A percentile compares a stretch with the other conserved stretches of the same genome.
phyloP scores from a whole-genome alignment of 2,797 vertebrate species.

The Tangara arthus region DNA sequence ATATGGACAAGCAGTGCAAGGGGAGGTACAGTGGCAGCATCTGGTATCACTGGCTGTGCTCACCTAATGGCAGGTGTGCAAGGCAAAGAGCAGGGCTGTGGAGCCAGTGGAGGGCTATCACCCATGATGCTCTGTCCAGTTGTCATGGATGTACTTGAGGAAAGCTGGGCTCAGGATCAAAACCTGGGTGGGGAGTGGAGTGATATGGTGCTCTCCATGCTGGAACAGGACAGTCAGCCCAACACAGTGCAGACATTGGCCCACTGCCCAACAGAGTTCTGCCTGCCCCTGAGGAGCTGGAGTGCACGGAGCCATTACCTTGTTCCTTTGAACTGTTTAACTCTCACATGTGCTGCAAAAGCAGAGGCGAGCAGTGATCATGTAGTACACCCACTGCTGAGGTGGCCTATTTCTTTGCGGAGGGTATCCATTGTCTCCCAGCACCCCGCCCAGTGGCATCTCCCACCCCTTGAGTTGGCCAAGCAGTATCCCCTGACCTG shows the following conservation, averaged over 20 bases:
- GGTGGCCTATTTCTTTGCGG: neutral
- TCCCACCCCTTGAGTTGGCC: neutral
- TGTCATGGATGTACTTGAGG: conserved; percentile 82
- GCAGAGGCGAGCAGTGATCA: neutral
- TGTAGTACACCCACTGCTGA: rapidly evolving
- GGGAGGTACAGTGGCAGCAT: rapidly evolving
- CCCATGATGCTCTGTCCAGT: conserved; percentile 75
- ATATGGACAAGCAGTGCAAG: rapidly evolving
- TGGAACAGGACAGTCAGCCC: neutral
- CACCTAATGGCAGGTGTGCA: conserved; percentile 83
- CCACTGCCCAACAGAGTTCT: neutral
- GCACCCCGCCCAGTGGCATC: neutral
- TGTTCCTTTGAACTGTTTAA: conserved; percentile 77
- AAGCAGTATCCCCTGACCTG: neutral
- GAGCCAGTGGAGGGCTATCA: conserved; percentile 82
- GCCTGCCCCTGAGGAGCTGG: neutral
- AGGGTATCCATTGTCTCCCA: neutral
- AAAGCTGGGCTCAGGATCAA: conserved; percentile 81
- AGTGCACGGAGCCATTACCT: conserved; percentile 65
- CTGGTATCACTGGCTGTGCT: rapidly evolving
- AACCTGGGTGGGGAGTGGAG: conserved; percentile 54
- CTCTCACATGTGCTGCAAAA: conserved; percentile 79
- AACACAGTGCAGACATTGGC: rapidly evolving
- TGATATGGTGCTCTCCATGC: neutral
- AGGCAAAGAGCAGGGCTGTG: conserved; percentile 80